Base-by-base conservation (phyloP, 2,113 vertebrate species). In the Lagopus leucura region DNA sequence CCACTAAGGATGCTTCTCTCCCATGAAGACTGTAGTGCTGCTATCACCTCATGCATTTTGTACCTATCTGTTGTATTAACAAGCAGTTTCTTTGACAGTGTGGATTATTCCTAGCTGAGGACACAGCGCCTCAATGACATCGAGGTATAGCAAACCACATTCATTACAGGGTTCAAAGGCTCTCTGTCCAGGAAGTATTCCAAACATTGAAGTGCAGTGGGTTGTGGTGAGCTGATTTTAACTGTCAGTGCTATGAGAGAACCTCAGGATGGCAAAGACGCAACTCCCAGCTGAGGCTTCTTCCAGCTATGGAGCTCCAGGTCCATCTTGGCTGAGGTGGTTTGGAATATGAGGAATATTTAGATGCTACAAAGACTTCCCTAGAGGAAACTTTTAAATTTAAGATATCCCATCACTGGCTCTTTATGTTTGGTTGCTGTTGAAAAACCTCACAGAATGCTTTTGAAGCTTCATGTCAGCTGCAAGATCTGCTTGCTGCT, bases 241-340 rank as follows among this genome's bases (percentile, higher is more conserved):
- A 18, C 65, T 1, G 0, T 6, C 1, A 17, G 10, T 8, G 1
- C 38, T 1, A 0, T 25, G 21, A 43, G 24, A 82, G 11, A 24
- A 67, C 27, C 38, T 78, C 19, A 8, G 70, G 18, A 7, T 20
- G 13, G 57, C 2, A 58, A 75, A 47, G 19, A 6, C 76, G 45
- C 75, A 70, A 30, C 80, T 47, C 52, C 25, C 40, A 88, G 22
- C 71, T 20, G 20, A n/a, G 48, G 12, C 3, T 73, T 36, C 28
- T 43, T 54, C 36, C 77, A 79, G 38, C 14, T 58, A 2, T 4
- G 32, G 19, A 82, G 19, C 3, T 67, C 20, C 20, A 15, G 58
- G 4, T 66, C 48, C n/a, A 18, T 1, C 36, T 27, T 55, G 38
- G 30, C 47, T 64, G 30, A 67, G n/a, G 32, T 7, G 17, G 2